These are phyloP conservation scores for Xanthorhoe spadicearia DNA, from an alignment of 2,888 invertebrate genomes.

Conservation along the genomic window DNA sequence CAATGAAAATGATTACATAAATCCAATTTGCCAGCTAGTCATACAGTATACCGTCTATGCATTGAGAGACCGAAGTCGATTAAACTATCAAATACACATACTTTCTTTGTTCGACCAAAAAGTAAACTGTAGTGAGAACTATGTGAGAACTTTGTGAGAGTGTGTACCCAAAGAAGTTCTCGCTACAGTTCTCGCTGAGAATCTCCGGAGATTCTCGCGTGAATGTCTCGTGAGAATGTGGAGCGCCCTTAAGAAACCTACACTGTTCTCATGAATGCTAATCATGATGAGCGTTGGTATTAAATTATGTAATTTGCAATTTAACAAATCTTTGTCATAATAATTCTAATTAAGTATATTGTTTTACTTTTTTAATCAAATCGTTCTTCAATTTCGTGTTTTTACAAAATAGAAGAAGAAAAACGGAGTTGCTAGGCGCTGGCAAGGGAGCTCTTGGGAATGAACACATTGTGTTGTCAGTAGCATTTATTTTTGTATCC, in stretches of 20 bases:
- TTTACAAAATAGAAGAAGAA: slow-evolving; percentile 6
- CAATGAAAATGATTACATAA: slow-evolving; percentile 32
- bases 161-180: no score
- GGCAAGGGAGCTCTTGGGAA: slow-evolving; percentile 26
- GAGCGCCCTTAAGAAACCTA: no score
- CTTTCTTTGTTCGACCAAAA: slow-evolving; percentile 5
- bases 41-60: neutral
- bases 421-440: slow-evolving; percentile 22
- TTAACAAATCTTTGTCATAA: neutral
- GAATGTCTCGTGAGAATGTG: no score
- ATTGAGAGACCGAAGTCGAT: neutral
- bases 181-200: no score
- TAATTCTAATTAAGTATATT: neutral
- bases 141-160: no score
- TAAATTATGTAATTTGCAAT: neutral
- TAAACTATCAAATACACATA: neutral
- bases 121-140: no score
- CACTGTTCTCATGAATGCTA: no score
- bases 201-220: no score
- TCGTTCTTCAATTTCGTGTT: slow-evolving; percentile 8
- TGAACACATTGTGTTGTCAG: slow-evolving; percentile 33
- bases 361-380: slow-evolving; percentile 7
- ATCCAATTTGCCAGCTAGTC: slow-evolving; percentile 23
- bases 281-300: neutral
- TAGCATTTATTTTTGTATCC: slow-evolving; percentile 33